Conservation (phyloP, 1,140 invertebrate species). For the Paraescarpia echinospica region DNA sequence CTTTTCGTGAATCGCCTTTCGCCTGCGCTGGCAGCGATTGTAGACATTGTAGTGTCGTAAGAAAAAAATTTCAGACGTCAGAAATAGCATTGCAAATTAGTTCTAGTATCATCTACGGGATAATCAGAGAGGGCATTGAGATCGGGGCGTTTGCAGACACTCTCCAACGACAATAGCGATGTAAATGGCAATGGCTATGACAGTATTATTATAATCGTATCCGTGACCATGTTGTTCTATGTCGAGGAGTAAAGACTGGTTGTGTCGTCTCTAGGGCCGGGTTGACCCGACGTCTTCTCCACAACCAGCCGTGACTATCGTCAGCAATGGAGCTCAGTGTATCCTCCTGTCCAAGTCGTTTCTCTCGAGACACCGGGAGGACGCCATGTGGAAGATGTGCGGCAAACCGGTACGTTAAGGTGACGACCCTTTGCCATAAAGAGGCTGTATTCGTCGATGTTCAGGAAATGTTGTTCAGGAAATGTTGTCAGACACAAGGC, state of each 20-base stretch:
- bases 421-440: neutral
- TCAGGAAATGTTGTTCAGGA: neutral
- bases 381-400: neutral
- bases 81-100: no score
- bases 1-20: no score
- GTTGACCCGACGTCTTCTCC: neutral
- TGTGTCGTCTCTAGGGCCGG: neutral
- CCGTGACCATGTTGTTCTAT: neutral
- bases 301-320: neutral
- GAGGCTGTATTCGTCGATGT: neutral
- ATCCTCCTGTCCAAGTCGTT: neutral
- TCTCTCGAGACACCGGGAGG: neutral
- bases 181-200: neutral
- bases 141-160: no score
- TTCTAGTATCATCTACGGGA: no score
- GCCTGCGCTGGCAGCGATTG: no score
- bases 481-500: neutral
- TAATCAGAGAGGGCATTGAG: no score
- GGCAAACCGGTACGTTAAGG: neutral
- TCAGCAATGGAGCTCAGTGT: neutral
- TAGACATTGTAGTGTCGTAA: no score
- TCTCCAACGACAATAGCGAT: neutral
- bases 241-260: neutral
- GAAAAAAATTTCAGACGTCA: no score
- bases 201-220: neutral